Conservation (phyloP, 2,797 vertebrate genomes). For the Fratercula arctica region DNA sequence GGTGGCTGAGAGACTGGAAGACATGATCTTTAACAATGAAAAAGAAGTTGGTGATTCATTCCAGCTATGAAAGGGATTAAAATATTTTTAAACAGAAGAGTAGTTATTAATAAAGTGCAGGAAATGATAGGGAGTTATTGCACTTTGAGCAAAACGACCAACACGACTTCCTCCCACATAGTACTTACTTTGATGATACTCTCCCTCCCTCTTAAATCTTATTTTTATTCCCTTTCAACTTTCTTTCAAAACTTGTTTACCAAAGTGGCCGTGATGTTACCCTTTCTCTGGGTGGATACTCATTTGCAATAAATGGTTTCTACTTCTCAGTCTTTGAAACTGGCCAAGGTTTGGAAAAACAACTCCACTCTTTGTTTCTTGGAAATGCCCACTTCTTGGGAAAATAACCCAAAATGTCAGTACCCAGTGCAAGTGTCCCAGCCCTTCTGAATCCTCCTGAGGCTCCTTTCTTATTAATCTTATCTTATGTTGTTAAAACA, state of each 20-base stretch:
- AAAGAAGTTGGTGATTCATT: constrained; percentile 50
- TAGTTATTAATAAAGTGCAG: constrained; percentile 68
- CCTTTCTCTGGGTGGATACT: not conserved
- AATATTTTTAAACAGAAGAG: constrained; percentile 66
- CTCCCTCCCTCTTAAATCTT: constrained; percentile 58
- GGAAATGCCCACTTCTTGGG: not conserved
- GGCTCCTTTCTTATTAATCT: not conserved
- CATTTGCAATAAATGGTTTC: not conserved
- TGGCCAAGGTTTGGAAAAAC: not conserved
- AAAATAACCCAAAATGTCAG: not conserved
- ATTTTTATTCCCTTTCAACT: constrained; percentile 47
- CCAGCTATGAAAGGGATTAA: constrained; percentile 47
- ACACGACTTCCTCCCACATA: constrained; percentile 57
- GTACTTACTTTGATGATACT: constrained; percentile 17
- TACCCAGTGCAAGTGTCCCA: not conserved
- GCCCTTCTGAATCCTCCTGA: not conserved
- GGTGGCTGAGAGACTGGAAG: constrained; percentile 20
- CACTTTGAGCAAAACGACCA: constrained; percentile 59
- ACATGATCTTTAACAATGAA: constrained; percentile 26
- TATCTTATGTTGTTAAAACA: not conserved
- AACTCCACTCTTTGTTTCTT: not conserved
- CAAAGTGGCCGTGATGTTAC: constrained; percentile 5
- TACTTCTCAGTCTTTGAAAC: not conserved
- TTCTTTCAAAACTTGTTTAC: constrained; percentile 45
- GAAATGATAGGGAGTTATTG: constrained; percentile 53